Conservation (phyloP, 2,113 vertebrate genomes). For the Trichomycterus rosablanca region DNA sequence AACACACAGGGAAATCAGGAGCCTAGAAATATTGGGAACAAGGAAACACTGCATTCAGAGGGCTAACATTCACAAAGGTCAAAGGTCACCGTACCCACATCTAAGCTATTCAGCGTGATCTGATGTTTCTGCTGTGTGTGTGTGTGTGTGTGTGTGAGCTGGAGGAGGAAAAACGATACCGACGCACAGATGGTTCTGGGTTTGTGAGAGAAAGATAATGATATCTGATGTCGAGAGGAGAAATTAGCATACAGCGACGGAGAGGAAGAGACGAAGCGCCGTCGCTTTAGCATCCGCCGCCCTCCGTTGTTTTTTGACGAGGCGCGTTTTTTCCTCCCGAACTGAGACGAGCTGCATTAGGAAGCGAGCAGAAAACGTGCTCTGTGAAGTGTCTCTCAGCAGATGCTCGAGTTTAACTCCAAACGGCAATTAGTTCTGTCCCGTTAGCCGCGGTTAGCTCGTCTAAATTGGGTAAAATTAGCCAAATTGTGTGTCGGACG, state of each 20-base stretch:
- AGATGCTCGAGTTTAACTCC: conserved; percentile 19
- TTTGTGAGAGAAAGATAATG: conserved; percentile 34
- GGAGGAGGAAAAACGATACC: conserved; percentile 14
- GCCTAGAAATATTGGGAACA: too few species aligned
- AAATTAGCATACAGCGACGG: conserved; percentile 8
- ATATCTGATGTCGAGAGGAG: conserved; percentile 32
- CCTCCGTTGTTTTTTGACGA: conserved; percentile 21
- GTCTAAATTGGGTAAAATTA: conserved; percentile 19
- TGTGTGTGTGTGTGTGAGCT: conserved; percentile 12
- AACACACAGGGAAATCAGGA: too few species aligned
- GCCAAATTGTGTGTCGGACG: conserved; percentile 12
- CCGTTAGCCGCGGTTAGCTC: conserved; percentile 16
- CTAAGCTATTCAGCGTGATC: neutral
- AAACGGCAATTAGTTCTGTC: conserved; percentile 17
- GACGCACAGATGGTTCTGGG: conserved; percentile 33
- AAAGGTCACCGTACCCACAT: too few species aligned
- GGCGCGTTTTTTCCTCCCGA: conserved; percentile 1
- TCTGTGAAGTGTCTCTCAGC: conserved; percentile 12
- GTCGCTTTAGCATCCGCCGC: conserved; percentile 5
- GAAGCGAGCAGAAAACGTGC: conserved; percentile 11
- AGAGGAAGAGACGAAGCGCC: conserved; percentile 8
- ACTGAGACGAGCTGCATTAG: neutral
- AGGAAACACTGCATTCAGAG: too few species aligned
- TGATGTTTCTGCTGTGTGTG: conserved; percentile 3
- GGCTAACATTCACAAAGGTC: too few species aligned